These are phyloP conservation scores for Vanessa atalanta DNA, from an alignment of 1,140 invertebrate species.

Conservation along the genomic window DNA sequence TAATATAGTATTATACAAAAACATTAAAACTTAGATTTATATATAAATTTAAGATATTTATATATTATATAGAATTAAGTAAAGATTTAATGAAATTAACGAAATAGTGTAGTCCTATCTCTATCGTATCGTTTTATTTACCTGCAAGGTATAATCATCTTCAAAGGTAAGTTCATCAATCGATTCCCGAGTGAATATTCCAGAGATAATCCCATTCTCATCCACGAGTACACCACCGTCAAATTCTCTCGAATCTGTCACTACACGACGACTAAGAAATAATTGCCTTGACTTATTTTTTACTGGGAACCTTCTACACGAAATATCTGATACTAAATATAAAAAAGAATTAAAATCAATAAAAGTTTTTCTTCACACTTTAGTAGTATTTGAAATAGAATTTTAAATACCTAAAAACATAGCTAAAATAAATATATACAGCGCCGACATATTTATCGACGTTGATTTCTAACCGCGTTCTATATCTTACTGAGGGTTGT, in stretches of 20 bases:
- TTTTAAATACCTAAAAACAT: slow-evolving; percentile 18
- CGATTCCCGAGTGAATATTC: slow-evolving; percentile 60
- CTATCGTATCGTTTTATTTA: slow-evolving; percentile 13
- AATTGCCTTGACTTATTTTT: slow-evolving; percentile 46
- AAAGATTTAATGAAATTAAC: too few species aligned
- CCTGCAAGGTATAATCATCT: slow-evolving; percentile 31
- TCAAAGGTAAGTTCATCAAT: slow-evolving; percentile 51
- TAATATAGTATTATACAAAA: too few species aligned
- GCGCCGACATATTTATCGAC: slow-evolving; percentile 22
- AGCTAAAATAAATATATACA: slow-evolving; percentile 15
- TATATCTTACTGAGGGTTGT: slow-evolving; percentile 24
- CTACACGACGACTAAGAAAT: slow-evolving; percentile 63
- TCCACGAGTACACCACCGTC: slow-evolving; percentile 70
- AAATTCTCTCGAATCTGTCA: slow-evolving; percentile 64
- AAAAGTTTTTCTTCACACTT: background rate
- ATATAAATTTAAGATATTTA: too few species aligned
- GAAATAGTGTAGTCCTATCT: background rate
- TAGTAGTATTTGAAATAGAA: background rate
- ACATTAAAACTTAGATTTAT: too few species aligned
- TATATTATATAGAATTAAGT: too few species aligned
- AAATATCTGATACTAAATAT: slow-evolving; percentile 22
- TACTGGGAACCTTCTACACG: slow-evolving; percentile 43
- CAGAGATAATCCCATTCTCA: slow-evolving; percentile 63
- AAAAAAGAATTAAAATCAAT: background rate
- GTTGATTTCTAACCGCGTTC: slow-evolving; percentile 28